These are phyloP conservation scores for Tauraco erythrolophus DNA, from an alignment of 2,113 vertebrate species.

Conservation along the genomic window DNA sequence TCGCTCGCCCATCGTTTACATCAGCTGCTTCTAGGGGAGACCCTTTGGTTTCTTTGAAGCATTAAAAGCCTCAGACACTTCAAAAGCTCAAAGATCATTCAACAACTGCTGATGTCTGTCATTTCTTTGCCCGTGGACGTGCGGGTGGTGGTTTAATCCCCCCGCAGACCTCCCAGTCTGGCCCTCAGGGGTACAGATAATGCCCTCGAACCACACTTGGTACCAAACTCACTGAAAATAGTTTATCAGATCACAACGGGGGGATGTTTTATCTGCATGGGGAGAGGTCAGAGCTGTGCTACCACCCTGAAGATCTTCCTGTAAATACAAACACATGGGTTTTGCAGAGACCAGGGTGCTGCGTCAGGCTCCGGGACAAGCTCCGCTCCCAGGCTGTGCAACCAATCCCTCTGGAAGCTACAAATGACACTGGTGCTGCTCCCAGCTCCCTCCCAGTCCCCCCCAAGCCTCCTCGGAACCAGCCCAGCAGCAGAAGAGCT, in stretches of 20 bases:
- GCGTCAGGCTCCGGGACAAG: neutral
- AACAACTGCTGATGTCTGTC: neutral
- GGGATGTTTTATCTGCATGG: neutral
- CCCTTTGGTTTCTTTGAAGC: neutral
- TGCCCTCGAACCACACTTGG: neutral
- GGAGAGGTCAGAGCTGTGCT: neutral
- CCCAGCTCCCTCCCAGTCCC: too few relatives aligned
- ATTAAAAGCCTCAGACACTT: neutral
- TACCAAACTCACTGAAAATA: neutral
- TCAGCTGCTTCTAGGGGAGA: neutral
- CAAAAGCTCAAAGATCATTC: neutral
- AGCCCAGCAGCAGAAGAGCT: neutral
- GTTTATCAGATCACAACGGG: neutral
- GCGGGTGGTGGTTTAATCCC: neutral
- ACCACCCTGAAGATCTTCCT: neutral
- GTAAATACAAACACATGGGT: neutral
- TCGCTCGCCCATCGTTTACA: neutral
- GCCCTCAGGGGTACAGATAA: neutral
- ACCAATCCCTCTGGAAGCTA: neutral
- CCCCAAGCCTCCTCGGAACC: neutral
- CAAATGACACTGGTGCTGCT: accelerated
- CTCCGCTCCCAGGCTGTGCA: neutral
- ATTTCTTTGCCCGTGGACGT: neutral
- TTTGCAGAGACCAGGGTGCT: neutral
- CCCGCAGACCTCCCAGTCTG: neutral